Evolutionary conservation across 2,888 invertebrate species (phyloP), one percentile per base, ranked within the genome.

Genomic region (Neoscelio sp.): DNA sequence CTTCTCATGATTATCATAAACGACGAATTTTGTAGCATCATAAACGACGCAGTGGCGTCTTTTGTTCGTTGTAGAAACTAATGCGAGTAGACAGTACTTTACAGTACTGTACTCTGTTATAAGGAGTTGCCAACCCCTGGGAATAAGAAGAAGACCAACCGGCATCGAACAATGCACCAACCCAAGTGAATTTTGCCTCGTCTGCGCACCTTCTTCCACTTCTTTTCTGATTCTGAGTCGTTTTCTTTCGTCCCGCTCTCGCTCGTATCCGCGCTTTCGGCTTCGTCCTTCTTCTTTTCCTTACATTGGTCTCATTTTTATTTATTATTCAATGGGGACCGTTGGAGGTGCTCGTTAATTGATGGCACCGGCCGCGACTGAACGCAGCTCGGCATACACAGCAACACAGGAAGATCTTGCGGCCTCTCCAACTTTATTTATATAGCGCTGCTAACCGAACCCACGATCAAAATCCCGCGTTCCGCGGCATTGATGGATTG

Each of bases 381-480:
- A 82, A 67, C 76, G 71, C 82, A 79, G 77, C 80, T 71, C 70
- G 74, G 76, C 56, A 54, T 48, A 48, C 64, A 20, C 60, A 40
- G 28, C 60, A 60, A 44, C 71, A 42, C 56, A 64, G 64, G 33
- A 64, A 50, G 44, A 60, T 75, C 60, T 60, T 78, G 73, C 48
- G 50, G 78, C 40, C 83, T 80, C 83, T 81, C 74, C 74, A 44
- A 83, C 84, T 85, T 88, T 89, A 87, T 89, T 88, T 89, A 89
- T 89, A 89, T 87, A 84, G 83, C 83, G 82, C 82, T 84, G 82
- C 81, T 86, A 86, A 86, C 87, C 86, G 87, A 88, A 88, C 87
- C 85, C 86, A 87, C 87, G 85, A 89, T 89, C 87, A 88, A 89
- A 89, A 89, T 89, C 85, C 88, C 83, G 88, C 87, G 86, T 87